Conservation (phyloP, 2,797 vertebrate genomes). For the Acipenser transmontanus region DNA sequence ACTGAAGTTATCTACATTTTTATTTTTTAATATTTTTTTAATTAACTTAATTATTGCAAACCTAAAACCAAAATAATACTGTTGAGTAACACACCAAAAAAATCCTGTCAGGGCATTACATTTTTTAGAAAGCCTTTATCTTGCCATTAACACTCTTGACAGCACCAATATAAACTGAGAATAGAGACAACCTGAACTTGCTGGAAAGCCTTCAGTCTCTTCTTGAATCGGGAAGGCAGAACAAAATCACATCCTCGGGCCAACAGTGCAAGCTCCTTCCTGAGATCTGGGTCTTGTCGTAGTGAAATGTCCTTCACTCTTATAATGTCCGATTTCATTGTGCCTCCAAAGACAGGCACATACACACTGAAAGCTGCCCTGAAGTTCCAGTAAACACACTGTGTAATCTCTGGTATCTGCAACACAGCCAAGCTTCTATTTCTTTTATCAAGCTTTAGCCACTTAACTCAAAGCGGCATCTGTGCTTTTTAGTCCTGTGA, state of each 20-base stretch:
- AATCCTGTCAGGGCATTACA: too few species aligned
- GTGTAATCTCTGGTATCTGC: slow-evolving; percentile 12
- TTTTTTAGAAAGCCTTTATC: too few species aligned
- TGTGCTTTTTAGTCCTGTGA: slow-evolving; percentile 54
- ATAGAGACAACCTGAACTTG: slow-evolving; percentile 63
- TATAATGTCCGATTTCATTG: slow-evolving; percentile 70
- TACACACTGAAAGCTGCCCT: slow-evolving; percentile 24
- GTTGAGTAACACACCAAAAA: too few species aligned
- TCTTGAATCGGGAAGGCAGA: slow-evolving; percentile 93
- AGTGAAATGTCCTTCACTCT: slow-evolving; percentile 89
- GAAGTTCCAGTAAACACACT: slow-evolving; percentile 39
- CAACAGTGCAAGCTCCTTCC: slow-evolving; percentile 89
- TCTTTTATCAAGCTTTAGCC: slow-evolving; percentile 62
- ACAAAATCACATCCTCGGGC: slow-evolving; percentile 96
- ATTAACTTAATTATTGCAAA: too few species aligned
- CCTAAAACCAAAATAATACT: too few species aligned
- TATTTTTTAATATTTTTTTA: too few species aligned
- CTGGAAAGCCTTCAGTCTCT: slow-evolving; percentile 90
- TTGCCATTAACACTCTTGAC: too few species aligned
- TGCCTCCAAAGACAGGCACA: slow-evolving; percentile 22
- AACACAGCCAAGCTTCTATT: slow-evolving; percentile 45
- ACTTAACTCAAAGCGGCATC: slow-evolving; percentile 69
- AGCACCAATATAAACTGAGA: too few species aligned
- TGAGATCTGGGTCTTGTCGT: slow-evolving; percentile 88
- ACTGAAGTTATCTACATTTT: too few species aligned